Base-by-base conservation (phyloP, 2,888 invertebrate species). In the Synergus itoensis region DNA sequence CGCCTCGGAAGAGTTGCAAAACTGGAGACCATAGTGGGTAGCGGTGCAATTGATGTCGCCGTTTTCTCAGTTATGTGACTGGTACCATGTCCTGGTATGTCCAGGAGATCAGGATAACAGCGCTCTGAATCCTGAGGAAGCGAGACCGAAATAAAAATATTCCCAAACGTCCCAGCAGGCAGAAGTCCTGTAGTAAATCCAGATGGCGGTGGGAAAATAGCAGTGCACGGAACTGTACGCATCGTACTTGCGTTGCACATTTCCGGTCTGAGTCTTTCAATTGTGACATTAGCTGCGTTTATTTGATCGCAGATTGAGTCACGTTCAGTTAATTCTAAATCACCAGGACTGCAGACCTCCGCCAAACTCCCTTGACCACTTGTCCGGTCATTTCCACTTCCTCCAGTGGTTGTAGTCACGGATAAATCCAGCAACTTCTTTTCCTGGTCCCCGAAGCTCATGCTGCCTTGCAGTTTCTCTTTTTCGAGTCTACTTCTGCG, bases 371-470 rank as follows among this genome's bases (percentile, higher is more conserved):
- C 87, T 21, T 87, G 85, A 18, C 88, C 87, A 81, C 90, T 88
- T 76, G 84, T 85, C n/a, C 88, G 86, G 57, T 89, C 89, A 81
- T 88, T 88, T 21, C 84, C 87, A 89, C 95, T 96, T 53, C 84
- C 83, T 1, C 82, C 87, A 48, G 87, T 88, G 0, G 95, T 95
- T 8, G 95, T 95, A 16, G 95, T 95, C 57, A 95, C 95, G 84
- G 97, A 97, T 21, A 97, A 95, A 86, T 97, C 97, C 82, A 97
- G 93, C 79, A 97, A 93, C 89, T 97, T 97, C 92, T 97, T 97
- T 89, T 97, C 97, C 93, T 97, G 97, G 88, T 97, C 97, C 73
- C 96, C 97, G 89, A 97, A 97, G 90, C 97, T 97, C 1, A 96
- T 94, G 91, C 96, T 96, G 67, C 95, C 95, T 88, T 96, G 96